Base-by-base conservation (phyloP, 2,888 invertebrate genomes). In the Rhagonycha fulva region DNA sequence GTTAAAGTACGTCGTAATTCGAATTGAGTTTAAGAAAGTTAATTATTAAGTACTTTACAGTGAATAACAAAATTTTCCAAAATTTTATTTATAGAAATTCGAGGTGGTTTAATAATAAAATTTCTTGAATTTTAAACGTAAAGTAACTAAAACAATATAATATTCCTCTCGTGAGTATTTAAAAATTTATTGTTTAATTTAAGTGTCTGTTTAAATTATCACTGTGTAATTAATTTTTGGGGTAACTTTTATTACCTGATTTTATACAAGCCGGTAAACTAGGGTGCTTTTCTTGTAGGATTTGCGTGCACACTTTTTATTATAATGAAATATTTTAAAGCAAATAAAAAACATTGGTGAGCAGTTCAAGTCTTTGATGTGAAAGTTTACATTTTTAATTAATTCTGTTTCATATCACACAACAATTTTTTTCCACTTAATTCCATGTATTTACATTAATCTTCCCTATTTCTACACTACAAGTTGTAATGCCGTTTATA, bases 1-100 rank as follows among this genome's bases (percentile, higher is more conserved):
- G 72, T 62, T 24, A 14, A 72, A 72, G 71, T 72, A 72, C 66
- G 66, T 72, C 60, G 66, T 47, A 66, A 67, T 66, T 72, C 5
- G n/a, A 62, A 24, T 26, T n/a, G 23, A 19, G 12, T 66, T 14
- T n/a, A n/a, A 66, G n/a, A 66, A 66, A 23, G 19, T 66, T 24
- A 66, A 66, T 24, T 66, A n/a, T 24, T n/a, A n/a, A 26, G n/a
- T 10, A 26, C 63, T 24, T 61, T 14, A 24, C 24, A 12, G 24
- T 66, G 23, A 24, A 9, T 63, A 63, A 24, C 24, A 24, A 62
- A 62, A 62, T 63, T 66, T 24, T 24, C 2, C 1, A 24, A 66
- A 66, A 5, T 66, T 66, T 7, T 24, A 66, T 47, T 26, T 7
- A 3, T 26, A 26, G n/a, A 47, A 47, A 47, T 9, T n/a, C n/a